These are phyloP conservation scores for Neuroterus valhalla DNA, from an alignment of 1,140 invertebrate species.

Conservation along the genomic window DNA sequence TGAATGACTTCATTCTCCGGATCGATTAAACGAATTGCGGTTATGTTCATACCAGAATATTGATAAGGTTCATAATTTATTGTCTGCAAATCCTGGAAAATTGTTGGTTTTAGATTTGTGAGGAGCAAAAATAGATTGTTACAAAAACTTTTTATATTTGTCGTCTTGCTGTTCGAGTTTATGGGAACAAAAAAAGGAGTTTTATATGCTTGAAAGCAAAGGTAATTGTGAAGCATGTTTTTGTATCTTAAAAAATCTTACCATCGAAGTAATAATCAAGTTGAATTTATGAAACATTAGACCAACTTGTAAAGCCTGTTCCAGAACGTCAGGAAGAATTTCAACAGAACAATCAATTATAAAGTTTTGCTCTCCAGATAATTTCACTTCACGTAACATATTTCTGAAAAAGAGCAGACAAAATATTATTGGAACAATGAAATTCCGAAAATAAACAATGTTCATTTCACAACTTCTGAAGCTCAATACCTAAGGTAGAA, in stretches of 20 bases:
- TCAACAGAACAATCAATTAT: slow-evolving; percentile 85
- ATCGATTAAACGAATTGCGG: slow-evolving; percentile 84
- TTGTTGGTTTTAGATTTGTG: background rate
- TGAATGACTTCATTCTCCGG: slow-evolving; percentile 77
- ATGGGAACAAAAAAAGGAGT: no score
- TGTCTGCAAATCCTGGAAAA: slow-evolving; percentile 83
- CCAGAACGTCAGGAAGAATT: slow-evolving; percentile 83
- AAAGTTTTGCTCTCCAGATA: slow-evolving; percentile 75
- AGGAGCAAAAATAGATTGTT: no score
- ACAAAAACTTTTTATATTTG: no score
- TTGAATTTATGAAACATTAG: slow-evolving; percentile 93
- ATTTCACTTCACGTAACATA: slow-evolving; percentile 56
- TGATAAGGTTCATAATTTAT: slow-evolving; percentile 88
- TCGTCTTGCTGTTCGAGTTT: no score
- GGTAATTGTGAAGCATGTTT: background rate
- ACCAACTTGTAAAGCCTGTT: slow-evolving; percentile 93
- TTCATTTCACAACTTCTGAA: no score
- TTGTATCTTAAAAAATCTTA: slow-evolving; percentile 67
- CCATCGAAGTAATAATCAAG: slow-evolving; percentile 90
- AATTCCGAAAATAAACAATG: no score
- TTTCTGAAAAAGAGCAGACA: slow-evolving; percentile 30
- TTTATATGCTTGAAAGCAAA: no score
- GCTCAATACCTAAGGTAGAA: no score
- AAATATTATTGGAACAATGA: no score
- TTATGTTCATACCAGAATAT: slow-evolving; percentile 90